Base-by-base conservation (phyloP, 1,140 invertebrate species). In the Panulirus ornatus region DNA sequence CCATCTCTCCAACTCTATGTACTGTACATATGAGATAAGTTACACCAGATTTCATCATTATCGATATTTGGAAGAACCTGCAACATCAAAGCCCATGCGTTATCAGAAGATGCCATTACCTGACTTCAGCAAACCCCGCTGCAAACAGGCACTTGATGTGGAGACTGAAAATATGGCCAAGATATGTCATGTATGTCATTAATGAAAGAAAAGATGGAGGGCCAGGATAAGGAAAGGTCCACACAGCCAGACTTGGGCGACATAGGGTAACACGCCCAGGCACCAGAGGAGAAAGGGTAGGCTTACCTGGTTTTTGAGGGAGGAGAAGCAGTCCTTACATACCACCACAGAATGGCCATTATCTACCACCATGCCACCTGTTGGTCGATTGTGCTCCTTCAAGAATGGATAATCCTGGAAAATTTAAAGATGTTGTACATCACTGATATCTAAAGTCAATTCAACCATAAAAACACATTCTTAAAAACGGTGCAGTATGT, bases 251-350 rank as follows among this genome's bases (percentile, higher is more conserved):
- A 51, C 19, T 44, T 36, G 19, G 34, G 44, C 16, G 34, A 86
- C 36, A 38, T 36, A 34, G 34, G 44, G 19, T 34, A 76, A 83
- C 81, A 83, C 81, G 40, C 58, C 81, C 81, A 47, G 47, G 71
- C 66, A 76, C 34, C 38, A 30, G 19, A 8, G 63, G 38, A 44
- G 9, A 40, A 71, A 36, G 42, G 16, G 22, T 40, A 47, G 30
- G 40, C 79, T 84, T 91, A 93, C 94, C 84, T 94, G 93, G 90
- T 97, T 97, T 92, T 97, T 96, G 38, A 97, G 93, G 0, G 97
- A 97, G 94, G 98, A 97, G 93, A 97, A 98, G 94, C 98, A 99
- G 92, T 98, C 97, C 92, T 98, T 95, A 94, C 98, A 99, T 47
- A 98, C 97, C 19, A 98, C 97, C 9, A 98, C 97, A 93, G 96